phyloP scores from a whole-genome alignment of 2,797 vertebrate species.

The Eulemur albifrons region DNA sequence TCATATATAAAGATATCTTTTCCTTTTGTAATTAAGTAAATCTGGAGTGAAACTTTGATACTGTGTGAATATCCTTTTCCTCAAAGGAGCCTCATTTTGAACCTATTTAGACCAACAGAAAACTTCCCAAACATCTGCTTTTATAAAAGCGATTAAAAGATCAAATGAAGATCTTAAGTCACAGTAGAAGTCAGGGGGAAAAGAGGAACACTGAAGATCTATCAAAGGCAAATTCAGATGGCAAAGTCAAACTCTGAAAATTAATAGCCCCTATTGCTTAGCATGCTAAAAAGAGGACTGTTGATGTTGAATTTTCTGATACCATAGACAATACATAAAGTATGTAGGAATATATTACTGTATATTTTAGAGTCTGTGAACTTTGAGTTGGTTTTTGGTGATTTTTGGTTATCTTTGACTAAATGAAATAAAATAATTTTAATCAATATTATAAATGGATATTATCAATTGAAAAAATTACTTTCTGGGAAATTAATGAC shows the following conservation, averaged over 20 bases:
- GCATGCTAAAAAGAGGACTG: not conserved
- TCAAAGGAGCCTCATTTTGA: slow-evolving; percentile 6
- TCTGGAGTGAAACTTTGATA: not conserved
- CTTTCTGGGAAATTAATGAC: slow-evolving; percentile 76
- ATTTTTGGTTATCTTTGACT: slow-evolving; percentile 70
- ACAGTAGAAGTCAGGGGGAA: not conserved
- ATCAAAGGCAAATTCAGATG: not conserved
- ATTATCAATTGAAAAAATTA: slow-evolving; percentile 76
- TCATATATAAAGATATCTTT: not conserved
- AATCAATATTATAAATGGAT: slow-evolving; percentile 66
- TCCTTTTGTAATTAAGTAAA: slow-evolving; percentile 3
- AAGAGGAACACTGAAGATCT: not conserved
- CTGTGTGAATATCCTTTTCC: not conserved
- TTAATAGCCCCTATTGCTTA: not conserved
- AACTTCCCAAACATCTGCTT: not conserved
- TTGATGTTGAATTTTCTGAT: not conserved
- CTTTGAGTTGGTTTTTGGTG: slow-evolving; percentile 71
- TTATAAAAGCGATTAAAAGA: slow-evolving; percentile 22
- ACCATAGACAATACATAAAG: not conserved
- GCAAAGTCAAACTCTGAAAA: not conserved
- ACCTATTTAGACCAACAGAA: not conserved
- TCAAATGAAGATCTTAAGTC: not conserved
- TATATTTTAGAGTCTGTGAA: slow-evolving; percentile 67
- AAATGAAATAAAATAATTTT: slow-evolving; percentile 78
- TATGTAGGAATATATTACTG: slow-evolving; percentile 51